A percentile compares a stretch with the other conserved stretches of the same genome.
These are phyloP conservation scores for Pedetes capensis DNA, from an alignment of 2,113 vertebrate genomes.

Conservation along the genomic window DNA sequence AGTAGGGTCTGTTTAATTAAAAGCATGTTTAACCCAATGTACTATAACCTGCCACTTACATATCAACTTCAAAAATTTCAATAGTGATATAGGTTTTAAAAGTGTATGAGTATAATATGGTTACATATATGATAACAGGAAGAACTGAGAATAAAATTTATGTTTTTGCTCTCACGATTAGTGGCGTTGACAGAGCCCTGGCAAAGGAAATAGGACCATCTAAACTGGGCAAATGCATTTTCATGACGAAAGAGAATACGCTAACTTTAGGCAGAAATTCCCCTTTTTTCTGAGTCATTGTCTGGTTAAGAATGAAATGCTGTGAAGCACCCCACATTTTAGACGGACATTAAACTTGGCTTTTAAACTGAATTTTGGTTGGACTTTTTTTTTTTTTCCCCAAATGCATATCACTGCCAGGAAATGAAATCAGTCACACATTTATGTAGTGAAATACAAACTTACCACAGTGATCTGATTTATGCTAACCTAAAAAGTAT, in stretches of 20 bases:
- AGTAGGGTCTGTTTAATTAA: not conserved
- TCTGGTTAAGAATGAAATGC: slow-evolving; percentile 64
- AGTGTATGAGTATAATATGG: not conserved
- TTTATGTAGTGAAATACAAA: slow-evolving; percentile 46
- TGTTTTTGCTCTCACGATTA: not conserved
- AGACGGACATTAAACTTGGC: not conserved
- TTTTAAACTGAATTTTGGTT: slow-evolving; percentile 62
- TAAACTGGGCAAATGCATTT: slow-evolving; percentile 10
- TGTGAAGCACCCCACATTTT: slow-evolving; percentile 29
- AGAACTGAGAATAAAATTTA: not conserved
- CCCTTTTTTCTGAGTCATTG: slow-evolving; percentile 50
- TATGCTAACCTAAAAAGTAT: slow-evolving; percentile 59
- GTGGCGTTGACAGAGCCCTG: not conserved
- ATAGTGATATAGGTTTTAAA: not conserved
- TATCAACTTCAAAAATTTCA: not conserved
- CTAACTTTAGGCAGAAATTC: slow-evolving; percentile 44
- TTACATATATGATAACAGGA: not conserved
- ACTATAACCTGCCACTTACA: not conserved
- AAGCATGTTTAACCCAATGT: not conserved
- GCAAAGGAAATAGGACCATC: slow-evolving; percentile 45
- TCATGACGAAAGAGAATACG: not conserved
- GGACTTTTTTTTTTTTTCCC: not conserved
- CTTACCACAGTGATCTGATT: slow-evolving; percentile 68
- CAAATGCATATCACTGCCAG: slow-evolving; percentile 62
- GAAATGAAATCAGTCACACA: slow-evolving; percentile 73